Evolutionary conservation across 2,113 vertebrate genomes (phyloP), one percentile per base, ranked within the genome.

Genomic region (Megaleporinus macrocephalus): DNA sequence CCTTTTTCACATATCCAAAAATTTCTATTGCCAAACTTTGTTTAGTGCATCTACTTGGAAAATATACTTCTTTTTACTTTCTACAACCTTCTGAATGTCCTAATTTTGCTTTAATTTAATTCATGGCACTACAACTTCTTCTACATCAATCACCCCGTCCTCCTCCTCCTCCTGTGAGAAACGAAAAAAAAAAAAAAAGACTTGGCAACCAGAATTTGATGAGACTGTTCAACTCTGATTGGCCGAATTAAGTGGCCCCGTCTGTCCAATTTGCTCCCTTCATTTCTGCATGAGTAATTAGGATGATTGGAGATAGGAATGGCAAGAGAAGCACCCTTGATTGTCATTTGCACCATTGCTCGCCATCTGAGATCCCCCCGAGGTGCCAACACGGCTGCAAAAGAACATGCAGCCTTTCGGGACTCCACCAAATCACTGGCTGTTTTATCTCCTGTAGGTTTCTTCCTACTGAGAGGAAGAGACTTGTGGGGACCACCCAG

Each of bases 271-370:
- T 68, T 11, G 33, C 30, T 14, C 65, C 65, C 16, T 68, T 68
- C 16, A 22, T 68, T 68, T 68, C 65, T 33, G 65, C 65, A 68
- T 68, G 16, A 36, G 65, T 33, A 68, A 68, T 68, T 36, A 68
- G 65, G 16, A 33, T 36, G 30, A 30, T 68, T 66, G 18, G 29
- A 14, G 15, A 29, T 5, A 4, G 0, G 16, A 18, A 29, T 29
- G 14, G 13, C 14, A 2, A 15, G 24, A 27, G 27, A 5, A 0
- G 61, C 11, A 3, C 29, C 22, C 16, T 68, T 36, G 29, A 68
- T 68, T 36, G 30, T 33, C 33, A 20, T 68, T 22, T 68, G 5
- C 29, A 68, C 29, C 30, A 20, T 20, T 5, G 18, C 65, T 68
- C 65, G 30, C 30, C 16, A 13, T 68, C 65, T 22, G 29, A 36